Evolutionary conservation across 2,888 invertebrate species (phyloP), one percentile per base, ranked within the genome.

Genomic region (Nomada ruficornis): DNA sequence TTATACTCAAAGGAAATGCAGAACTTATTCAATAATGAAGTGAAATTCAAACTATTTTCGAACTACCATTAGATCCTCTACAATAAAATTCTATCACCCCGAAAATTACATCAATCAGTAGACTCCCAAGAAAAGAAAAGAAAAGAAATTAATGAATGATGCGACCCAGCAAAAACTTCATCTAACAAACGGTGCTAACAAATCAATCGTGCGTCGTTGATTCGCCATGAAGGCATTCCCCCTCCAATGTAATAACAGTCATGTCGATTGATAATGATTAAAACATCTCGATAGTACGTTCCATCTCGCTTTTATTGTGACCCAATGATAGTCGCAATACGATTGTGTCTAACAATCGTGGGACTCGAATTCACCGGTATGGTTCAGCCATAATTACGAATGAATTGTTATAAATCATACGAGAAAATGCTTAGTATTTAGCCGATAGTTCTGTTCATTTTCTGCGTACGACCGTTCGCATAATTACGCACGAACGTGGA

Each of bases 261-360:
- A 57, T 63, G 36, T 42, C 71, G 23, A 65, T 29, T 83, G 71
- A 64, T 64, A 55, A 79, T 83, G 55, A 69, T 83, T 83, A 77
- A 70, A 69, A 54, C 63, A n/a, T 15, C 59, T 29, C 10, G 29
- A 54, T 23, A 55, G 67, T 15, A 23, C 57, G 69, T 79, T 67
- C 57, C 55, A 71, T 76, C 47, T 47, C 50, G 26, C n/a, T 52
- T 65, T 26, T 55, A 65, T 73, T 54, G 65, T 77, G 85, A 84
- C 84, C 84, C 57, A 85, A 60, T 63, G 77, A 60, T 60, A 64
- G 44, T 47, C 36, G 59, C 20, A 23, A 42, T 47, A 26, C 18
- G 52, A 50, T 73, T 18, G 11, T 52, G 52, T 18, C 52, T 64
- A n/a, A 23, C 13, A 64, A 20, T n/a, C 68, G 79, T 70, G 79